Evolutionary conservation across 2,797 vertebrate genomes (phyloP), one percentile per base, ranked within the genome.

Genomic region (Macrochelys suwanniensis): DNA sequence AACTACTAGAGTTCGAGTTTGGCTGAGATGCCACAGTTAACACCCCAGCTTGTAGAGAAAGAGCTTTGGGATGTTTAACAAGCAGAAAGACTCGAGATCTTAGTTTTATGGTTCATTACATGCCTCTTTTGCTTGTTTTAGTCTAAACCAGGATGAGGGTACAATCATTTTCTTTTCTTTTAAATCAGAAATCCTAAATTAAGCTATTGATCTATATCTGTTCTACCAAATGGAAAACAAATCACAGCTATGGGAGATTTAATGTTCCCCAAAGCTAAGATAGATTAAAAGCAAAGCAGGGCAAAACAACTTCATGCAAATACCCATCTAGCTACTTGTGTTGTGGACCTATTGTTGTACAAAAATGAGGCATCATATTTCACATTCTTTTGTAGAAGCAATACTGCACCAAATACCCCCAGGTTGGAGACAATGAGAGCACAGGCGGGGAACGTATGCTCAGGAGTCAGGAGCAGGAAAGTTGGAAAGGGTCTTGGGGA

Each of bases 151-250:
- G 47, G 90, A 74, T 92, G 54, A 47, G 65, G 81, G 82, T 94
- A 82, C 90, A 88, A 95, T 96, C 95, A 91, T 96, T 97, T 95
- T 94, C 91, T 94, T 83, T 92, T 95, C 94, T 95, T 94, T 96
- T 96, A 93, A 91, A 94, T 88, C 93, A 94, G 93, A 90, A 56
- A 90, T 82, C 87, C 87, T 93, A 90, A 81, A 87, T 26, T 85
- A 74, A 50, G 31, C 50, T 88, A 89, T 89, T 85, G 31, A 4
- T 50, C 84, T 37, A 91, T 71, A 82, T 28, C 13, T 94, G 92
- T 94, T 80, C 89, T 94, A 84, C 92, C 90, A n/a, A n/a, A 45
- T 71, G 80, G 93, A 95, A 95, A 94, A 94, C 79, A 88, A 95
- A 89, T 85, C 89, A 82, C 33, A 11, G 65, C 65, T 53, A n/a